Conservation (phyloP, 2,797 vertebrate species). For the Dryobates pubescens region DNA sequence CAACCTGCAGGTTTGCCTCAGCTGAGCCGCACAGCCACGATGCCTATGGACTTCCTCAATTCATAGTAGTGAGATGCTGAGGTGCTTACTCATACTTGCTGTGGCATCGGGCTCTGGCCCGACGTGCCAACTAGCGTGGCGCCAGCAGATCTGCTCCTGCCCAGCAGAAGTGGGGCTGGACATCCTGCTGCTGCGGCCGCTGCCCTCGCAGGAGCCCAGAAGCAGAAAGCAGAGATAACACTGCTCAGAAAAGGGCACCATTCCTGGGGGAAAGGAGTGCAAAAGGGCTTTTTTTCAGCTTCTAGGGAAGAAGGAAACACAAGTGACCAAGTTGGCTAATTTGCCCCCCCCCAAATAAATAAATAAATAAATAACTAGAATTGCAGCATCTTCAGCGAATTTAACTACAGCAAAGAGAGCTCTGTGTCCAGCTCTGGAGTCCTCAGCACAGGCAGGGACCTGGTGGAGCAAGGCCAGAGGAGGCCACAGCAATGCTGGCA, state of each 20-base stretch:
- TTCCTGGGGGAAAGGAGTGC: rapidly evolving
- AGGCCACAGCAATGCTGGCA: too few relatives aligned
- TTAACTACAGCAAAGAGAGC: neutral
- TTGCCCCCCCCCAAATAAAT: too few relatives aligned
- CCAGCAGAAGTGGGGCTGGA: rapidly evolving
- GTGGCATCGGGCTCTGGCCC: rapidly evolving
- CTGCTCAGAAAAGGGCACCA: rapidly evolving
- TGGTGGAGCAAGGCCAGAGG: too few relatives aligned
- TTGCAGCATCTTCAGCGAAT: neutral
- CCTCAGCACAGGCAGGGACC: too few relatives aligned
- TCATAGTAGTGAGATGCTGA: neutral
- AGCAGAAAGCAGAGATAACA: rapidly evolving
- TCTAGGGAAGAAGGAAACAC: neutral
- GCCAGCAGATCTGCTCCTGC: neutral
- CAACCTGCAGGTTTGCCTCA: neutral
- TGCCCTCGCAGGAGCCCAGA: rapidly evolving
- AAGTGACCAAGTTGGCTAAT: rapidly evolving
- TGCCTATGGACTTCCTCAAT: neutral
- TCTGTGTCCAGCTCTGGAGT: too few relatives aligned
- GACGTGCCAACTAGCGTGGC: rapidly evolving
- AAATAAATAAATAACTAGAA: neutral
- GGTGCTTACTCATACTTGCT: neutral
- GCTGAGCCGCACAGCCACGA: neutral
- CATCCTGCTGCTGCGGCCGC: rapidly evolving
- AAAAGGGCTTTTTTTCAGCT: neutral